These are phyloP conservation scores for Germaria angustata DNA, from an alignment of 2,888 invertebrate species.

Conservation along the genomic window DNA sequence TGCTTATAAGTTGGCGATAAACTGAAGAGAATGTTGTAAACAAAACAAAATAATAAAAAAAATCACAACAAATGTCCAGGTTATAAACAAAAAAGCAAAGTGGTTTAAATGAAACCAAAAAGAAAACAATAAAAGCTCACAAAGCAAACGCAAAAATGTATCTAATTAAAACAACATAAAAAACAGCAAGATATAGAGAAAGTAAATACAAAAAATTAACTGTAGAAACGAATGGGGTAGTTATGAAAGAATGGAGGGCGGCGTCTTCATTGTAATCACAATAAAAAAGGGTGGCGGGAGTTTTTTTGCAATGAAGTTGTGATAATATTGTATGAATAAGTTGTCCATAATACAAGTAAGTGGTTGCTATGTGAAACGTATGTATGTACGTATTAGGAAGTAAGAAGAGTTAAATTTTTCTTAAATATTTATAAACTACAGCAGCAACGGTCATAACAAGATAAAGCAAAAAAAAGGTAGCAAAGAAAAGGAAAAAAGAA, in stretches of 20 bases:
- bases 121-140: not conserved
- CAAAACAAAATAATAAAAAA: constrained; percentile 15
- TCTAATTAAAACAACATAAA: not conserved
- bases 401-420: not conserved
- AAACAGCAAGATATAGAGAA: constrained; percentile 19
- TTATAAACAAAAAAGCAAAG: constrained; percentile 43
- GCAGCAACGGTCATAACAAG: not conserved
- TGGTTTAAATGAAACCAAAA: not conserved
- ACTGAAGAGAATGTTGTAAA: constrained; percentile 11
- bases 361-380: constrained; percentile 53
- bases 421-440: not conserved
- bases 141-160: not conserved
- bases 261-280: constrained; percentile 14
- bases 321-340: not conserved
- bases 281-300: constrained; percentile 32
- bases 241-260: constrained; percentile 18
- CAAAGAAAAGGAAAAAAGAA: not conserved
- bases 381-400: not conserved
- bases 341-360: not conserved
- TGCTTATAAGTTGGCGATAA: not conserved
- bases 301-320: not conserved
- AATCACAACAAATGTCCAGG: constrained; percentile 15
- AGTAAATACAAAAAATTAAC: constrained; percentile 35
- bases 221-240: constrained; percentile 12
- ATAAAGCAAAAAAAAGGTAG: not conserved